phyloP scores from a whole-genome alignment of 2,888 invertebrate species.

The Patella caerulea region DNA sequence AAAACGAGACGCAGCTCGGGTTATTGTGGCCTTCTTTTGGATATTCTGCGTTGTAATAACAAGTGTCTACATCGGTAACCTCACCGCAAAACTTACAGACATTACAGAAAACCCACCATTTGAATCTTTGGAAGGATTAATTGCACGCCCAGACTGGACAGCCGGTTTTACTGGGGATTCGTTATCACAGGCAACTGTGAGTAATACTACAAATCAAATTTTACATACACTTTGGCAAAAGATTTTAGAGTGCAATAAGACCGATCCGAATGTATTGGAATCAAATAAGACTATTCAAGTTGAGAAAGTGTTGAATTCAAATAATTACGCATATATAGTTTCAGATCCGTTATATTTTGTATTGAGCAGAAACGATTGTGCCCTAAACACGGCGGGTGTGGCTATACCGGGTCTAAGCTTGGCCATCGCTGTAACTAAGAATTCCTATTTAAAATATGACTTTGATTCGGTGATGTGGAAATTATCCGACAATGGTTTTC shows the following conservation, averaged over 20 bases:
- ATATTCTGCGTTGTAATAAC: constrained; percentile 3
- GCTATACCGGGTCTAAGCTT: not conserved
- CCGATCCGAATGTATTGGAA: not conserved
- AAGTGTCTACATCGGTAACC: not conserved
- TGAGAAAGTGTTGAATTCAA: not conserved
- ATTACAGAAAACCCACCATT: not conserved
- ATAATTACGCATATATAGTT: not conserved
- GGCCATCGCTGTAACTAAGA: not conserved
- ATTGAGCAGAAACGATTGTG: not conserved
- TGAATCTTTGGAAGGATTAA: not conserved
- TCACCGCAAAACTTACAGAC: not conserved
- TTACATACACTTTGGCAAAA: not conserved
- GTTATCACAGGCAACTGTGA: not conserved
- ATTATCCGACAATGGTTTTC: not conserved
- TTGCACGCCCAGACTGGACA: not conserved
- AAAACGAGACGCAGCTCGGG: not conserved
- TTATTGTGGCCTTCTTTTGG: not conserved
- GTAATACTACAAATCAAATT: not conserved
- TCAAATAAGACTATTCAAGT: not conserved
- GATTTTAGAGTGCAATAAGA: not conserved
- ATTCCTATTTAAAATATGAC: not conserved
- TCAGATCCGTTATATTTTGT: not conserved
- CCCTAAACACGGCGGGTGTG: not conserved
- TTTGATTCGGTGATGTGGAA: not conserved
- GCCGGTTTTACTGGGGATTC: not conserved